A percentile compares a stretch with the other conserved stretches of the same genome.
Evolutionary conservation across 2,113 vertebrate species (phyloP).

Genomic region (Cygnus buccinator): DNA sequence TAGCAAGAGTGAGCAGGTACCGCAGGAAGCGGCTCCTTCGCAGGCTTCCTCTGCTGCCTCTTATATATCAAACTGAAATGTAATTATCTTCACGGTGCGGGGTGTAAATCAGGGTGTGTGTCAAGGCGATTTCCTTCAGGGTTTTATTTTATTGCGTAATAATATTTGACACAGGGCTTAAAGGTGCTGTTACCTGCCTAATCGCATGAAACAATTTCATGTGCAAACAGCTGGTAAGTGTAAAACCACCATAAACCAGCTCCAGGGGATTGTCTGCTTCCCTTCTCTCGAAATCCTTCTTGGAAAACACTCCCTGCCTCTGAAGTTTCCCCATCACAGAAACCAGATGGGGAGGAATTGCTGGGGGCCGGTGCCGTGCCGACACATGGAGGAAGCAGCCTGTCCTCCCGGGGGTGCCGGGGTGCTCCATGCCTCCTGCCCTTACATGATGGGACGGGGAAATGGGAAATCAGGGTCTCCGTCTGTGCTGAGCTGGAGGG

Average conservation of each 20-base stretch:
- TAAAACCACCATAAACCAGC: slow-evolving; percentile 6
- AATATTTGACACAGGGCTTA: slow-evolving; percentile 76
- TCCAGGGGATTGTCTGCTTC: slow-evolving; percentile 10
- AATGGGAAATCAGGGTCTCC: not conserved
- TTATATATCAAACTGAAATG: slow-evolving; percentile 72
- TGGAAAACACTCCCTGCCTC: not conserved
- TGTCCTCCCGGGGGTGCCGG: not conserved
- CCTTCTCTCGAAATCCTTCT: not conserved
- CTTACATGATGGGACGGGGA: not conserved
- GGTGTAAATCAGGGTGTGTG: slow-evolving; percentile 78
- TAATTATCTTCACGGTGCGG: slow-evolving; percentile 74
- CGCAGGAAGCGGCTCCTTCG: slow-evolving; percentile 55
- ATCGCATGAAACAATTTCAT: slow-evolving; percentile 71
- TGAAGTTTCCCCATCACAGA: not conserved
- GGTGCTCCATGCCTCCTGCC: not conserved
- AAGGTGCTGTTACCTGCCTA: slow-evolving; percentile 79
- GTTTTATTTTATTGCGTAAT: slow-evolving; percentile 74
- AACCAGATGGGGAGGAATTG: not conserved
- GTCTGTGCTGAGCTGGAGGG: not conserved
- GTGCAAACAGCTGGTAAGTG: slow-evolving; percentile 65
- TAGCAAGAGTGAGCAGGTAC: slow-evolving; percentile 39
- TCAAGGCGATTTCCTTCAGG: slow-evolving; percentile 69
- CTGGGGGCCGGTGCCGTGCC: not conserved
- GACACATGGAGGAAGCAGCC: rapidly evolving
- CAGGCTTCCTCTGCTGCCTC: slow-evolving; percentile 58